Base-by-base conservation (phyloP, 1,140 invertebrate species). In the Pseudoatta argentina region DNA sequence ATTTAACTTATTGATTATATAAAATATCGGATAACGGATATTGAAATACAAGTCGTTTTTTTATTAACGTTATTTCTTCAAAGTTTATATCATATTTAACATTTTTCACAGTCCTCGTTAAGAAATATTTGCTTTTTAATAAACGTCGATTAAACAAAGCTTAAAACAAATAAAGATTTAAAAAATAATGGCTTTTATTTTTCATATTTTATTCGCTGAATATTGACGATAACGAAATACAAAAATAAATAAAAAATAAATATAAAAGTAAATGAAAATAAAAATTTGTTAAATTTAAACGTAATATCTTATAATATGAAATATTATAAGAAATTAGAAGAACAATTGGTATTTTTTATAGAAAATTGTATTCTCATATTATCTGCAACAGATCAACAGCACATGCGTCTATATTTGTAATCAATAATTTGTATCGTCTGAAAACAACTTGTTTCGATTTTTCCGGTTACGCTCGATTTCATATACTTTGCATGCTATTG, bases 71-170 rank as follows among this genome's bases (percentile, higher is more conserved):
- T 82, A 51, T 59, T 82, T 61, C 53, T 61, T 48, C 12, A 16
- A 12, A 21, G 18, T 14, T 82, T 44, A 44, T 44, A 6, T 21
- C 24, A 18, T 44, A 61, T 39, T 82, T 82, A 14, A 73, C 3
- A 82, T 73, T 82, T 82, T 82, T 21, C 1, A 48, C 55, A 48
- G 18, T 3, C 48, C 16, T 57, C 24, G 14, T 67, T 44, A 81
- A 53, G 27, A 10, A 71, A 81, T 71, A 34, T 44, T 69, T 69
- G 34, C 21, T 71, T 71, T 81, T 27, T n/a, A 71, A 81, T 81
- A 71, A 71, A 81, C 2, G 34, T 81, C 39, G 30, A 71, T 81
- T 69, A 53, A 67, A 53, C n/a, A 48, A 69, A 51, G 39, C 5
- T 48, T 24, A 69, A 51, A 69, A 24, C 16, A 69, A 69, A 69